Evolutionary conservation across 2,113 vertebrate species (phyloP).

Genomic region (Alligator mississippiensis): DNA sequence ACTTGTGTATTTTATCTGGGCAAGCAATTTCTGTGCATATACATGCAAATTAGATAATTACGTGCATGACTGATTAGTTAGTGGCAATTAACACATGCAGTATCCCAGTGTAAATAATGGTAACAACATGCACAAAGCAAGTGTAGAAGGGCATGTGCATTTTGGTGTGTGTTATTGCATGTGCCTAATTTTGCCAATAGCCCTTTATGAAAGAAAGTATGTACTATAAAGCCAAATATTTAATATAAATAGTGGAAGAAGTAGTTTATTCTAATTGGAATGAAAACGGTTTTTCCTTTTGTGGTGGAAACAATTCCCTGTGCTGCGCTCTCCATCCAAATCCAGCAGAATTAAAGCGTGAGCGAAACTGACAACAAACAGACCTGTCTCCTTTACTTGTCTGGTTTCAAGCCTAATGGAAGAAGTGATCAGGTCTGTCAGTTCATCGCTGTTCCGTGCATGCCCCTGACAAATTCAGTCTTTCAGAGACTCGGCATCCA

Average conservation of each 20-base stretch:
- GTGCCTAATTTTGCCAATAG: neutral
- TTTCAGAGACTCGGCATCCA: neutral
- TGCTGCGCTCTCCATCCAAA: neutral
- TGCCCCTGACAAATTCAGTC: neutral
- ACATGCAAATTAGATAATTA: slow-evolving; percentile 9
- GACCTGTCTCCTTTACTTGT: neutral
- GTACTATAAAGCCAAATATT: neutral
- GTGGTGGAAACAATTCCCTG: neutral
- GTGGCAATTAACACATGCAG: neutral
- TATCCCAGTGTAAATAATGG: neutral
- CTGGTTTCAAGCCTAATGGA: neutral
- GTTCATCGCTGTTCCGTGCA: neutral
- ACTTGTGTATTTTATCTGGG: neutral
- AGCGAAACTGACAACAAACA: neutral
- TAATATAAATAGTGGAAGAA: neutral
- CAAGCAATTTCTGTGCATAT: slow-evolving; percentile 5
- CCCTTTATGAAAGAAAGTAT: neutral
- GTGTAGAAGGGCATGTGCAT: neutral
- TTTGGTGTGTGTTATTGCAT: neutral
- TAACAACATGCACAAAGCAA: neutral
- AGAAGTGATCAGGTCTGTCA: neutral
- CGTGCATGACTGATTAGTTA: neutral
- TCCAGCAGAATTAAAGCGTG: neutral
- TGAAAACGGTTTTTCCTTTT: accelerated
- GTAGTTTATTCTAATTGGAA: neutral